These are phyloP conservation scores for Cecidostiba fungosa DNA, from an alignment of 2,888 invertebrate genomes.

Conservation along the genomic window DNA sequence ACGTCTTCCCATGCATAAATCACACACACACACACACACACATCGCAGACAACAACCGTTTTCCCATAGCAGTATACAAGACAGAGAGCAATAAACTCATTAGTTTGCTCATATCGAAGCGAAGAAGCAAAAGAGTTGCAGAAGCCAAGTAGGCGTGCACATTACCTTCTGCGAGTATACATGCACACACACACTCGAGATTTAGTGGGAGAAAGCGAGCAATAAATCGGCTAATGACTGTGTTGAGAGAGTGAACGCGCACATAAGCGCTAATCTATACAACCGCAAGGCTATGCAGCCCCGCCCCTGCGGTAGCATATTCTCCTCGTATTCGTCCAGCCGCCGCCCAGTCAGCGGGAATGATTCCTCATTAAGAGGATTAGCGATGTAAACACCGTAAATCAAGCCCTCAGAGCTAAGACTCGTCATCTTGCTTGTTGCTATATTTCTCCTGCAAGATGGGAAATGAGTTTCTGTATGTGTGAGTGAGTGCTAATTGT, in stretches of 20 bases:
- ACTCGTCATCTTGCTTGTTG: not conserved
- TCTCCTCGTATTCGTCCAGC: conserved; percentile 29
- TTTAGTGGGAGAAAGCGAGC: conserved; percentile 70
- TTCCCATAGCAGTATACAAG: not conserved
- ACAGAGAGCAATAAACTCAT: conserved; percentile 7
- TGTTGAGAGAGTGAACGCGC: conserved; percentile 66
- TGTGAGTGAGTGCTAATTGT: no score
- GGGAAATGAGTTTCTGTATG: no score
- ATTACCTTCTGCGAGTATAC: not conserved
- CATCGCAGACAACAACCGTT: no score
- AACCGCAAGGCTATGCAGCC: conserved; percentile 71
- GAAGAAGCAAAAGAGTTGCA: not conserved
- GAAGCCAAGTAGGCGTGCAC: conserved; percentile 66
- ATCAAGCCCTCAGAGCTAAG: conserved; percentile 62
- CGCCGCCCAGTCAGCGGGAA: conserved; percentile 54
- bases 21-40: not conserved
- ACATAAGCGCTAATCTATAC: conserved; percentile 75
- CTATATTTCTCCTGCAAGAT: not conserved
- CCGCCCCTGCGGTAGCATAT: conserved; percentile 66
- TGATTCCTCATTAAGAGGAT: conserved; percentile 73
- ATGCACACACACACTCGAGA: conserved; percentile 50
- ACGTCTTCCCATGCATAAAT: no score
- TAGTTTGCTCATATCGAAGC: not conserved
- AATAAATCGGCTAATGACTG: conserved; percentile 77
- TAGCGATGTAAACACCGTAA: conserved; percentile 73